Conservation (phyloP, 2,113 vertebrate genomes). For the Ptilorrhoa leucosticta region DNA sequence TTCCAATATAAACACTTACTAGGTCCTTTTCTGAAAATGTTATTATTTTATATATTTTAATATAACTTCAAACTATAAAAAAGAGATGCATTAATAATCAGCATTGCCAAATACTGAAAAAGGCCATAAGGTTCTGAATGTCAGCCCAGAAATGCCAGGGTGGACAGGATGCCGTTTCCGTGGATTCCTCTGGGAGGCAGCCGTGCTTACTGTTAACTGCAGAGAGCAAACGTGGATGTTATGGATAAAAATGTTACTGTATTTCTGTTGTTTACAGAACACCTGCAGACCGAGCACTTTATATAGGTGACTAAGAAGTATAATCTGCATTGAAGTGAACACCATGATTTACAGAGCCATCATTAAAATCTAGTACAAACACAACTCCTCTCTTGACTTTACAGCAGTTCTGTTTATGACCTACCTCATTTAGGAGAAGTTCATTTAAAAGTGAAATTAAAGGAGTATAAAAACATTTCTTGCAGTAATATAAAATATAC, state of each 20-base stretch:
- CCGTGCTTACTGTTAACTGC: not conserved
- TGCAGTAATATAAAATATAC: not conserved
- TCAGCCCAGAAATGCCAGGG: not conserved
- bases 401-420: not conserved
- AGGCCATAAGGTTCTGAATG: accelerated
- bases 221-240: not conserved
- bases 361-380: not conserved
- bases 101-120: not conserved
- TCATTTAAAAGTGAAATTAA: not conserved
- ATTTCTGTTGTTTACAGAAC: not conserved
- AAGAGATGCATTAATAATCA: not conserved
- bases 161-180: not conserved
- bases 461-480: not conserved
- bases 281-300: accelerated
- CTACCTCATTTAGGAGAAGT: not conserved
- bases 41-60: not conserved
- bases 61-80: not conserved
- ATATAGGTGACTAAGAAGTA: not conserved
- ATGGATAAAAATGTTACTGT: not conserved
- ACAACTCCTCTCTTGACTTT: not conserved
- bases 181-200: constrained; percentile 62
- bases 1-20: not conserved
- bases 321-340: not conserved
- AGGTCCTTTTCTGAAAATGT: not conserved
- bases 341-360: not conserved